A percentile compares a stretch with the other conserved stretches of the same genome.
These are phyloP conservation scores for Manis crassicaudata DNA, from an alignment of 2,797 vertebrate genomes.

Conservation along the genomic window DNA sequence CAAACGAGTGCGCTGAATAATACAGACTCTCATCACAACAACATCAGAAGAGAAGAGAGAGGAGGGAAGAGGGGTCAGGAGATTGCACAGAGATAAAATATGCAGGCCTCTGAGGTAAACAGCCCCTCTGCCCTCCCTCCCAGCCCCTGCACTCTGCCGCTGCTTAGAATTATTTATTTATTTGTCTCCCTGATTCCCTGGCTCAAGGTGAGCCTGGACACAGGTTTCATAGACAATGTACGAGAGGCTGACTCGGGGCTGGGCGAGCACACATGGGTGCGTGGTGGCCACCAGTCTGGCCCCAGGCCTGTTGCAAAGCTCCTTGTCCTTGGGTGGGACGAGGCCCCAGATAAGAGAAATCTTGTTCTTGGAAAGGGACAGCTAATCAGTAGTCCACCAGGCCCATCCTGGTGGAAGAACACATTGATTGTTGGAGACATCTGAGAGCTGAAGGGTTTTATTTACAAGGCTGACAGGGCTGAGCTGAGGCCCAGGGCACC, in stretches of 20 bases:
- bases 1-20: slow-evolving; percentile 63
- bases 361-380: slow-evolving; percentile 74
- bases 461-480: slow-evolving; percentile 56
- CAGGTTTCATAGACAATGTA: slow-evolving; percentile 79
- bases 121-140: slow-evolving; percentile 6
- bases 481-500: background rate
- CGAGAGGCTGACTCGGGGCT: slow-evolving; percentile 60
- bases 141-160: slow-evolving; percentile 38
- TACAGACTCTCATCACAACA: slow-evolving; percentile 82
- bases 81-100: slow-evolving; percentile 68
- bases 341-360: slow-evolving; percentile 68
- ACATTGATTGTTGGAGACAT: slow-evolving; percentile 67
- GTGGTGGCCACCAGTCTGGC: background rate
- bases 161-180: slow-evolving; percentile 74
- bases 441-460: slow-evolving; percentile 70
- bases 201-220: slow-evolving; percentile 82
- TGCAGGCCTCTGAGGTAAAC: slow-evolving; percentile 53
- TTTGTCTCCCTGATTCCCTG: slow-evolving; percentile 73
- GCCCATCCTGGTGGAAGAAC: slow-evolving; percentile 65
- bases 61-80: slow-evolving; percentile 49
- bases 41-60: slow-evolving; percentile 19
- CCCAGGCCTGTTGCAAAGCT: background rate
- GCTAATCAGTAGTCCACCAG: slow-evolving; percentile 71
- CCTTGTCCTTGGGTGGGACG: slow-evolving; percentile 61
- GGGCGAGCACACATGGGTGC: slow-evolving; percentile 19